Evolutionary conservation across 30 jellyfish, hydroid and myxozoan genomes (phyloP), one percentile per base, ranked within the genome.

Genomic region (Chrysaora quinquecirrha): DNA sequence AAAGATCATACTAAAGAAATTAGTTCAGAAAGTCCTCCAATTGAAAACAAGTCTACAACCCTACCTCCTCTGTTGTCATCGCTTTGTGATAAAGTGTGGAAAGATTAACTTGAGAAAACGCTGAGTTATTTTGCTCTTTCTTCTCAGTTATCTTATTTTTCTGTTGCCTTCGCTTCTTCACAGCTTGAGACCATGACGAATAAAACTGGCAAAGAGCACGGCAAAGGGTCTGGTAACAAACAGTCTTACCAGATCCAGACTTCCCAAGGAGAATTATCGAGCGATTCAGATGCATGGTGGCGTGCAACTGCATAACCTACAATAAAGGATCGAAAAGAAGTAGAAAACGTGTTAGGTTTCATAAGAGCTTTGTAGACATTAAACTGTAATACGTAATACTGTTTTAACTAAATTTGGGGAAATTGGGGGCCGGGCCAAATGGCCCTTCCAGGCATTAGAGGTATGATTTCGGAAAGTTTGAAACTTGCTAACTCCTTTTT

Each of bases 141-240:
- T 56, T 64, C 21, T 31, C 56, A 23, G 34, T 11, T 20, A 25
- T 11, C 3, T 71, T 77, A 24, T 49, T 38, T 47, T 21, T 50
- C 73, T 50, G 34, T 20, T 35, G 12, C 27, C 83, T 28, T 65
- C 82, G 63, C 19, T 62, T 79, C 48, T 79, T 79, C 31, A 79
- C 83, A 23, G 80, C 90, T 48, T 79, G 75, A 10, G 87, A 60
- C 97, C 97, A 89, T 0, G 86, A 65, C 38, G 94, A 89, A 62
- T 75, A 81, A 80, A 89, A 89, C 90, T 89, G 97, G 50, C 90
- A 89, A 48, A 89, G 50, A 1, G 97, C 84, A 2, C 97, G 86
- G 24, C 86, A 80, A 0, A 89, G 90, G 35, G 97, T 89, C 65
- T 75, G 82, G 83, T 89, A 89, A 69, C 97, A 89, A 10, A 93